Evolutionary conservation across 2,113 vertebrate species (phyloP).

Genomic region (Menidia beryllina): DNA sequence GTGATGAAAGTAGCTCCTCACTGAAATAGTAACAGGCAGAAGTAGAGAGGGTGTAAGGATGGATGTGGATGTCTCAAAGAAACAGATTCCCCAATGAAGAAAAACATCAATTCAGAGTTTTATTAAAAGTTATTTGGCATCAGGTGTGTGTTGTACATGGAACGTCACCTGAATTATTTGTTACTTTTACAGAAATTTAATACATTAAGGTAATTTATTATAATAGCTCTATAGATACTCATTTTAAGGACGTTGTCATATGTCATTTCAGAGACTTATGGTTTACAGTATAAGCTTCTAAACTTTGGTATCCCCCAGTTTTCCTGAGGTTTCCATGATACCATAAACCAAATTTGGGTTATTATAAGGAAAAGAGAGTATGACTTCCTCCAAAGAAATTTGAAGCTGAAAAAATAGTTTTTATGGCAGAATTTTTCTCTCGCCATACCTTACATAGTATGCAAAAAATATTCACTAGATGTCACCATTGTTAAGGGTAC

Average conservation of each 20-base stretch:
- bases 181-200: not conserved
- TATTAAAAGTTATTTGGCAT: not conserved
- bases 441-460: not conserved
- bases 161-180: not conserved
- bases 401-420: too few relatives aligned
- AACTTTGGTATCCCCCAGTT: too few relatives aligned
- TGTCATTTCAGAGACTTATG: too few relatives aligned
- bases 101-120: not conserved
- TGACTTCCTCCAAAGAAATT: too few relatives aligned
- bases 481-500: not conserved
- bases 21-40: slow-evolving; percentile 19
- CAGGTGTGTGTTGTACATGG: not conserved
- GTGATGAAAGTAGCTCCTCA: slow-evolving; percentile 7
- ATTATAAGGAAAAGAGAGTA: too few relatives aligned
- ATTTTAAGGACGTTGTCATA: too few relatives aligned
- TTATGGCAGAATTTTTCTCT: too few relatives aligned
- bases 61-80: slow-evolving; percentile 6
- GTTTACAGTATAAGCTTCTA: too few relatives aligned
- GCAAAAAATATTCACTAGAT: not conserved
- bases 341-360: too few relatives aligned
- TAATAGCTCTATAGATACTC: too few relatives aligned
- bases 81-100: not conserved
- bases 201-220: not conserved
- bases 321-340: too few relatives aligned
- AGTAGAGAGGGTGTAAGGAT: not conserved